Conservation (phyloP, 2,113 vertebrate genomes). For the Brevimyrus niger region DNA sequence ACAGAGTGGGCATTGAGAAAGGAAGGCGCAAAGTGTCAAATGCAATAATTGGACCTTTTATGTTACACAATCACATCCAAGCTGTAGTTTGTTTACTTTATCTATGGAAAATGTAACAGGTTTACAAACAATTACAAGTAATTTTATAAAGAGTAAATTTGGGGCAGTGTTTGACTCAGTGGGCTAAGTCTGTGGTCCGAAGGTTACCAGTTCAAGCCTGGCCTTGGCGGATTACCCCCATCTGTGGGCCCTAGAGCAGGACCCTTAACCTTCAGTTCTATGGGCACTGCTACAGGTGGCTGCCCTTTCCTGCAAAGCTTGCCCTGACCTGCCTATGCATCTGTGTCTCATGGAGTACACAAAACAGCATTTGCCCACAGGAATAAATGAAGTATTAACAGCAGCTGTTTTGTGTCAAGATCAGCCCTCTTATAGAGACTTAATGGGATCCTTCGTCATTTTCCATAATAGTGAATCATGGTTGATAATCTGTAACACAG, state of each 20-base stretch:
- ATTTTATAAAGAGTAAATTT: background rate
- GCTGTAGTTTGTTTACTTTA: background rate
- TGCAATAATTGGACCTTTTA: background rate
- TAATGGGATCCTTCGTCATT: background rate
- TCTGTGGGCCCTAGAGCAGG: background rate
- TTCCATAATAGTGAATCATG: background rate
- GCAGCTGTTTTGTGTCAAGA: background rate
- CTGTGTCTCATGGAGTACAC: background rate
- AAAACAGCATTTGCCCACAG: background rate
- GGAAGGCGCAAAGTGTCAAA: background rate
- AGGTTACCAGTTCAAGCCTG: background rate
- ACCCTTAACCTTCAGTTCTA: background rate
- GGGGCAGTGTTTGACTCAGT: background rate
- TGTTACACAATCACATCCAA: background rate
- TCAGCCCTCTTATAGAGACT: background rate
- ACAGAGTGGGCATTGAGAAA: background rate
- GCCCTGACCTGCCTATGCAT: background rate
- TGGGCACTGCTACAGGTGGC: background rate
- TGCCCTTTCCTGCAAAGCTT: background rate
- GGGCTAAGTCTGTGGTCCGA: background rate
- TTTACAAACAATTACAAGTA: background rate
- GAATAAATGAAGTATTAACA: background rate
- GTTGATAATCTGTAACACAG: background rate
- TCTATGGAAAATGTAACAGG: background rate
- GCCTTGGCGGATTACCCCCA: background rate